These are phyloP conservation scores for Crotalus viridis DNA, from an alignment of 2,113 vertebrate species.

Conservation along the genomic window DNA sequence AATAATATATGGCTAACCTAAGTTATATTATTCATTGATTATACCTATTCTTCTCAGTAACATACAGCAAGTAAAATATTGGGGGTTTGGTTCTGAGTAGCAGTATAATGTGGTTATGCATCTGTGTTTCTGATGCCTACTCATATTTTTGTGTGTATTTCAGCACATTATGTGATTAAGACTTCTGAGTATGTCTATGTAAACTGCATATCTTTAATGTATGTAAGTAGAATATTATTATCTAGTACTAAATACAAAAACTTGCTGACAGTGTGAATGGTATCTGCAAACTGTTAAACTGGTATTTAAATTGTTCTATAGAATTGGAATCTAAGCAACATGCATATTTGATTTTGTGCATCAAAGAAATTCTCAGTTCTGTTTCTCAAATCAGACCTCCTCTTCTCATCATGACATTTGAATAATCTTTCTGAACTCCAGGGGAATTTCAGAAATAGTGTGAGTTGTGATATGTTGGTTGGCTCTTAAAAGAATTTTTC, in stretches of 20 bases:
- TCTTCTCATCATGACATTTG: not conserved
- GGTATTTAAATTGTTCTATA: not conserved
- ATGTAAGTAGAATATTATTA: not conserved
- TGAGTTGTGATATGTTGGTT: not conserved
- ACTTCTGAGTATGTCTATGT: not conserved
- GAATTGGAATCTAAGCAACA: not conserved
- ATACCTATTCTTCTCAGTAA: conserved; percentile 6
- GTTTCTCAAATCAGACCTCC: not conserved
- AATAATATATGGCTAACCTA: conserved; percentile 35
- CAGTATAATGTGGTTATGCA: fast-evolving
- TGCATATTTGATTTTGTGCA: not conserved
- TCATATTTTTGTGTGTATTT: not conserved
- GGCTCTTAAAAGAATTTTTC: not conserved
- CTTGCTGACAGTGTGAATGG: not conserved
- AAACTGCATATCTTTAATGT: not conserved
- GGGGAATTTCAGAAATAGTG: not conserved
- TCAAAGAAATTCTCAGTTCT: not conserved
- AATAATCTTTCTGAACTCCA: not conserved
- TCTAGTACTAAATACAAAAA: not conserved
- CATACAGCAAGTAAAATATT: not conserved
- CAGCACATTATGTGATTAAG: not conserved
- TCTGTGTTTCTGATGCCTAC: not conserved
- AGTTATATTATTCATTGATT: conserved; percentile 6
- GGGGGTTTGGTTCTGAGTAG: not conserved
- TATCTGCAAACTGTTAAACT: not conserved